Evolutionary conservation across 1,140 invertebrate species (phyloP).

Genomic region (Drosophila gunungcola): DNA sequence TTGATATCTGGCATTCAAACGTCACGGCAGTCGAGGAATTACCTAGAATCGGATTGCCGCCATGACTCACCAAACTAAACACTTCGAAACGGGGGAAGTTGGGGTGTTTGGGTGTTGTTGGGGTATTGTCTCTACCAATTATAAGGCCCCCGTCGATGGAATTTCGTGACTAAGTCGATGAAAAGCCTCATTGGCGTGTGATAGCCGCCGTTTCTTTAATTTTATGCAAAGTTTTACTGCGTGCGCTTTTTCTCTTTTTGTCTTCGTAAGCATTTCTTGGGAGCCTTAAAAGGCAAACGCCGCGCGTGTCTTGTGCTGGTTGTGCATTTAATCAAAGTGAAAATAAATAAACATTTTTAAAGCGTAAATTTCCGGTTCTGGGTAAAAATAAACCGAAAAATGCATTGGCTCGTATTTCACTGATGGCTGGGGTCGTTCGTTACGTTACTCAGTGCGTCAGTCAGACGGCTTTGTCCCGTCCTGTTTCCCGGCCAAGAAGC

Average conservation of each 20-base stretch:
- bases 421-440: constrained; percentile 1
- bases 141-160: constrained; percentile 42
- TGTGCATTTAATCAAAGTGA: constrained; percentile 82
- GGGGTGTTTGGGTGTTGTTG: not conserved
- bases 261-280: constrained; percentile 16
- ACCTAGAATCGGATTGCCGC: constrained; percentile 37
- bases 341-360: constrained; percentile 67
- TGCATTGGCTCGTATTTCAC: constrained; percentile 61
- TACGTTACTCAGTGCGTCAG: constrained; percentile 51
- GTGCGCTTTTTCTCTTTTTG: constrained; percentile 38
- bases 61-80: constrained; percentile 46
- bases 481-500: constrained; percentile 1
- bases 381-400: constrained; percentile 68
- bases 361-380: constrained; percentile 76
- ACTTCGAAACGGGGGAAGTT: constrained; percentile 1
- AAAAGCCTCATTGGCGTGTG: constrained; percentile 35
- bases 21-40: constrained; percentile 49
- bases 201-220: constrained; percentile 56
- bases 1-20: constrained; percentile 36
- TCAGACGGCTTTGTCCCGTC: constrained; percentile 31
- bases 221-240: constrained; percentile 69
- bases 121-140: constrained; percentile 44
- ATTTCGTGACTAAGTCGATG: constrained; percentile 73
- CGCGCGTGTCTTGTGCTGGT: constrained; percentile 70
- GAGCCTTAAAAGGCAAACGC: constrained; percentile 58